Evolutionary conservation across 2,113 vertebrate genomes (phyloP).

Genomic region (Pionites leucogaster): DNA sequence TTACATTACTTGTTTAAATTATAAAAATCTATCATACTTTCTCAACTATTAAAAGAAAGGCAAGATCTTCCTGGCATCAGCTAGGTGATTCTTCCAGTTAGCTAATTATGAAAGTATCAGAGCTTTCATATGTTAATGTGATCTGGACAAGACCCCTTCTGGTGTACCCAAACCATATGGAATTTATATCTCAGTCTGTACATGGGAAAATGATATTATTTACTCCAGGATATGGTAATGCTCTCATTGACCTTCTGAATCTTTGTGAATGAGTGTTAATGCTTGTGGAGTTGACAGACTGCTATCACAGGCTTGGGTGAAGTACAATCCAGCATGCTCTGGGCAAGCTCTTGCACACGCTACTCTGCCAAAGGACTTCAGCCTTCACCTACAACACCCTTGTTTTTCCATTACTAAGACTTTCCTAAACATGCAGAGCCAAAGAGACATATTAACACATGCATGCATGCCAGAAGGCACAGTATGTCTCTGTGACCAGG

Average conservation of each 20-base stretch:
- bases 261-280: conserved; percentile 21
- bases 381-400: conserved; percentile 40
- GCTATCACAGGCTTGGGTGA: not conserved
- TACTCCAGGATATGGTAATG: not conserved
- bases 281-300: not conserved
- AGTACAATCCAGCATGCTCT: conserved; percentile 21
- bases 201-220: not conserved
- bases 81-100: not conserved
- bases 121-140: not conserved
- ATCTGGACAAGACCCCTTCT: not conserved
- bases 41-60: not conserved
- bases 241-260: conserved; percentile 11
- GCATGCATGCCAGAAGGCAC: conserved; percentile 28
- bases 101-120: not conserved
- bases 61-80: not conserved
- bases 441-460: conserved; percentile 7
- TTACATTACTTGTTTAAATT: not conserved
- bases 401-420: conserved; percentile 57
- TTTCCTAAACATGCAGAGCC: conserved; percentile 24
- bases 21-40: not conserved
- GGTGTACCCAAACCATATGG: not conserved
- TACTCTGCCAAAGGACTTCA: conserved; percentile 62
- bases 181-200: not conserved
- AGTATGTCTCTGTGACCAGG: conserved; percentile 4
- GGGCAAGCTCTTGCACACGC: conserved; percentile 33